Percentiles rank a stretch among this genome's conserved stretches.
phyloP scores from a whole-genome alignment of 1,140 invertebrate genomes.

The Thaumatotibia leucotreta region DNA sequence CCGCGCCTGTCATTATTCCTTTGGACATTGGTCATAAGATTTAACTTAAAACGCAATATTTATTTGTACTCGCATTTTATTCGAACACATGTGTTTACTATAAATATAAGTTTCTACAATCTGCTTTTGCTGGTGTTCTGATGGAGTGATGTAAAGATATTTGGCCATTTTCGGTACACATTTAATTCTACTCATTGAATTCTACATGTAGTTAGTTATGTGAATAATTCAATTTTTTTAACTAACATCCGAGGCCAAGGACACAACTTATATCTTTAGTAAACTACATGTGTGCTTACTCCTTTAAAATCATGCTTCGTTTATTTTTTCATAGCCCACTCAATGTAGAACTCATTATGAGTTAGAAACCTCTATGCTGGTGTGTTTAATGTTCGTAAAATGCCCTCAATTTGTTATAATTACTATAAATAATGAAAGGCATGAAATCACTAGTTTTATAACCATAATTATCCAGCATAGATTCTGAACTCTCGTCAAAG shows the following conservation, averaged over 20 bases:
- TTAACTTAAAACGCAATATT: constrained; percentile 4
- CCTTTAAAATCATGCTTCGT: background rate
- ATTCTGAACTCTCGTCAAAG: constrained; percentile 11
- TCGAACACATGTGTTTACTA: background rate
- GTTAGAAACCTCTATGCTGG: background rate
- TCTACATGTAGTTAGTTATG: background rate
- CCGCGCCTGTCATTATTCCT: background rate
- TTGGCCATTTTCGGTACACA: too few species aligned
- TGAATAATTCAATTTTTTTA: background rate
- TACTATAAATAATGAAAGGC: background rate
- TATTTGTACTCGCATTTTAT: background rate
- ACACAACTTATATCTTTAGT: background rate
- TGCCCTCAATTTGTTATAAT: background rate
- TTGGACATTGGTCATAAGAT: background rate
- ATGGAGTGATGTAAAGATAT: too few species aligned
- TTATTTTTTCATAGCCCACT: background rate
- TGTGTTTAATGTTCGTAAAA: background rate
- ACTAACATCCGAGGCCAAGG: background rate
- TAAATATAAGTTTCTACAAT: background rate
- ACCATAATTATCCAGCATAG: background rate
- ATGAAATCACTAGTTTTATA: background rate
- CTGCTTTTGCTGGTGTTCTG: background rate
- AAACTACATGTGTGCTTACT: background rate
- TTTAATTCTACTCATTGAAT: too few species aligned
- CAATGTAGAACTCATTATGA: background rate